phyloP scores from a whole-genome alignment of 2,888 invertebrate genomes.

The Melanophora roralis region DNA sequence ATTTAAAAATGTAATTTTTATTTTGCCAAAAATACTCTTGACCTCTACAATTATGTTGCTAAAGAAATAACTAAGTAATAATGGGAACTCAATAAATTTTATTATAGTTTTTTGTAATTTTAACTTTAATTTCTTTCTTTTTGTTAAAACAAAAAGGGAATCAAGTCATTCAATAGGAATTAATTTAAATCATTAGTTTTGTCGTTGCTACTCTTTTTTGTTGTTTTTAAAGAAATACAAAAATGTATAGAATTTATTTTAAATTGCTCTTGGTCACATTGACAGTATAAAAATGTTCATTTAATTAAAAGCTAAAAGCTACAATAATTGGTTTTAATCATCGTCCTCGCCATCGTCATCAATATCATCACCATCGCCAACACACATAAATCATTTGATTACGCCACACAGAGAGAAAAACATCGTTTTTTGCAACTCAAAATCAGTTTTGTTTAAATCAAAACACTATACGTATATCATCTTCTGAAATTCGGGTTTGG shows the following conservation, averaged over 20 bases:
- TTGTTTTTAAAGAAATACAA: background rate
- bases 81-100: background rate
- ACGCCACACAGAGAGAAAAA: no score
- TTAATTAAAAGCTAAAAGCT: slow-evolving; percentile 59
- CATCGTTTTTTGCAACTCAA: no score
- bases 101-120: background rate
- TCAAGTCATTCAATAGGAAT: slow-evolving; percentile 26
- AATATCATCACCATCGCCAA: background rate
- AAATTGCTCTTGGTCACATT: slow-evolving; percentile 23
- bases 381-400: no score
- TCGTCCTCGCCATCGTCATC: slow-evolving; percentile 9
- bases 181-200: slow-evolving; percentile 17
- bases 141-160: background rate
- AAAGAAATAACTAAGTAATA: background rate
- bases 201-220: background rate
- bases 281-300: slow-evolving; percentile 47
- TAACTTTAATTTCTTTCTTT: slow-evolving; percentile 4
- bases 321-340: slow-evolving; percentile 55
- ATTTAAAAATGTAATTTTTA: background rate
- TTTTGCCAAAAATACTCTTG: background rate
- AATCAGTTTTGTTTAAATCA: no score
- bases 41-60: background rate
- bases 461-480: no score
- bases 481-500: no score
- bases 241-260: slow-evolving; percentile 31